These are phyloP conservation scores for Irena cyanogastra DNA, from an alignment of 2,113 vertebrate species.

Conservation along the genomic window DNA sequence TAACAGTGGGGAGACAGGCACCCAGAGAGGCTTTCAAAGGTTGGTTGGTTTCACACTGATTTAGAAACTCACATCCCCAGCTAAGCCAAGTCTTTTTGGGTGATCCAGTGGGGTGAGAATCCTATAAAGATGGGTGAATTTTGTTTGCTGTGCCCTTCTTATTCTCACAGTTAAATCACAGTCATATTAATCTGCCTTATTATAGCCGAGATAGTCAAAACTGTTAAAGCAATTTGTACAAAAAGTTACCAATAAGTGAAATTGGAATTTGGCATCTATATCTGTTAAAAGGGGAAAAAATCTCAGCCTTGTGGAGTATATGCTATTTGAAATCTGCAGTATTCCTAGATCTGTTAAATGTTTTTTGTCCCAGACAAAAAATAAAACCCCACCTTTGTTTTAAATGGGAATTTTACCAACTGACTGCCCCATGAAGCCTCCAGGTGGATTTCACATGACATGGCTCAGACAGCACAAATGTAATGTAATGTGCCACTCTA, in stretches of 20 bases:
- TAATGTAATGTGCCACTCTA: neutral
- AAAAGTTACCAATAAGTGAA: neutral
- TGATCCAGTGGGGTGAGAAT: neutral
- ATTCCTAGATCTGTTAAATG: neutral
- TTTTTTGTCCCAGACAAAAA: neutral
- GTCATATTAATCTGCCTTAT: neutral
- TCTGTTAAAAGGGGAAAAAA: neutral
- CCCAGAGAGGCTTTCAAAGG: neutral
- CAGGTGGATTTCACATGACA: neutral
- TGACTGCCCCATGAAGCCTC: neutral
- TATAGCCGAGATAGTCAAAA: neutral
- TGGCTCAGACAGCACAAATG: neutral
- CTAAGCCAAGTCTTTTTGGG: neutral
- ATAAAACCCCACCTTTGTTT: neutral
- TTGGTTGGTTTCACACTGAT: neutral
- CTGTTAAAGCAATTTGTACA: conserved; percentile 20
- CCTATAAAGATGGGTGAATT: neutral
- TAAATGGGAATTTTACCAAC: neutral
- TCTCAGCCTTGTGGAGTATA: neutral
- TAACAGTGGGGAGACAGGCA: neutral
- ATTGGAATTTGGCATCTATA: neutral
- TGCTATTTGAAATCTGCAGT: neutral
- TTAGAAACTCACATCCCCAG: neutral
- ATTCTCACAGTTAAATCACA: neutral
- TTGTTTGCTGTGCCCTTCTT: neutral